phyloP scores from a whole-genome alignment of 2,888 invertebrate genomes.

The Tiliacea aurago region DNA sequence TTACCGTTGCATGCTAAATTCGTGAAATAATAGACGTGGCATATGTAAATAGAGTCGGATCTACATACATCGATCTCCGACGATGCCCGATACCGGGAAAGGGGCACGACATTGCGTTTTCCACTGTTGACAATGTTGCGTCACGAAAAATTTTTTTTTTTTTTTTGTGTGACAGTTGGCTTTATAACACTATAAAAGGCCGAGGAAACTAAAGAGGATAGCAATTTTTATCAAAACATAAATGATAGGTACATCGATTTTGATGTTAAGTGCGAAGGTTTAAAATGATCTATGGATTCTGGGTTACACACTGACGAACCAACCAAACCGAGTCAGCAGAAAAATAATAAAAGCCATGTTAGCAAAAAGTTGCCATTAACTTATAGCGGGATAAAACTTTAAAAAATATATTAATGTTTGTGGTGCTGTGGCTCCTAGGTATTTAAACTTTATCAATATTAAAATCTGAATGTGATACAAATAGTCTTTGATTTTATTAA shows the following conservation, averaged over 20 bases:
- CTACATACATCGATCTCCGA: conserved; percentile 87
- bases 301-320: neutral
- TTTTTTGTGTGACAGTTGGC: neutral
- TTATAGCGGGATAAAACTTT: neutral
- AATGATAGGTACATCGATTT: too few relatives aligned
- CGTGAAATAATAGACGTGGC: conserved; percentile 86
- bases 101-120: conserved; percentile 76
- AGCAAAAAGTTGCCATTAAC: neutral
- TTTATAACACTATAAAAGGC: neutral
- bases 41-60: conserved; percentile 85
- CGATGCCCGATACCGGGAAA: conserved; percentile 79
- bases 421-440: neutral
- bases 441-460: neutral
- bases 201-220: neutral
- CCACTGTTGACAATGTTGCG: conserved; percentile 71
- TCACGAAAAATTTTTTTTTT: neutral
- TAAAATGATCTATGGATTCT: neutral
- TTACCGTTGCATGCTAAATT: conserved; percentile 79
- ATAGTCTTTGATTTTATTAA: neutral
- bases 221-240: neutral
- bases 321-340: neutral
- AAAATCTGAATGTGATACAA: neutral
- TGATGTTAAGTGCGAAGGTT: neutral
- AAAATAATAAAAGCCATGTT: neutral
- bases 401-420: too few relatives aligned